Evolutionary conservation across 2,113 vertebrate species (phyloP).

Genomic region (Plecotus auritus): DNA sequence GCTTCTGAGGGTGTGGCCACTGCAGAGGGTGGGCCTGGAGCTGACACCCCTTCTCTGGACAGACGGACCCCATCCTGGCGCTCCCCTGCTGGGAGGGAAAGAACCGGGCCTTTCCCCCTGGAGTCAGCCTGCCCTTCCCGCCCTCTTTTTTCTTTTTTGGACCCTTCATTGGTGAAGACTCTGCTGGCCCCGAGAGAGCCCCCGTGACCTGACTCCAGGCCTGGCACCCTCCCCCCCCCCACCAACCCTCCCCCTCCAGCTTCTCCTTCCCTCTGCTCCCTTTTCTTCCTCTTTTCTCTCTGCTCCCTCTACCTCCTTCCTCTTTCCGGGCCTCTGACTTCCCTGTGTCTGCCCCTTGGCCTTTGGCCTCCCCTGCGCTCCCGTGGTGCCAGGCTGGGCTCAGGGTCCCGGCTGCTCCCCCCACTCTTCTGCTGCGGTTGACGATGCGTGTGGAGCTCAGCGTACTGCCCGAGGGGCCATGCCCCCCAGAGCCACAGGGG

Average conservation of each 20-base stretch:
- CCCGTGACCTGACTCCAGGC: conserved; percentile 59
- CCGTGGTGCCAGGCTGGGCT: conserved; percentile 64
- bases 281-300: background rate
- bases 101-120: background rate
- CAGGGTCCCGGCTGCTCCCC: conserved; percentile 88
- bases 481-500: conserved; percentile 37
- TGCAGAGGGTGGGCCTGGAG: background rate
- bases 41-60: conserved; percentile 64
- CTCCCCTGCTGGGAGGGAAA: background rate
- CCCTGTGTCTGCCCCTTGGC: background rate
- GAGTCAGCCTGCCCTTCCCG: background rate
- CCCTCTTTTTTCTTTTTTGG: conserved; percentile 72
- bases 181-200: conserved; percentile 68
- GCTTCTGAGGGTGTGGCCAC: background rate
- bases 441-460: conserved; percentile 89
- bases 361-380: background rate
- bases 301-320: background rate
- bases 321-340: background rate
- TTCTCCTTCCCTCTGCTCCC: background rate
- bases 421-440: conserved; percentile 96
- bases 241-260: background rate
- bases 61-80: conserved; percentile 22
- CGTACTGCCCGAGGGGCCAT: conserved; percentile 57
- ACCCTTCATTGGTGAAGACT: conserved; percentile 76
- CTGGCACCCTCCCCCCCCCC: conserved; percentile 34